These are phyloP conservation scores for Dendrophyllia cribrosa DNA, from an alignment of 64 coral and sea anemone species.

Conservation along the genomic window DNA sequence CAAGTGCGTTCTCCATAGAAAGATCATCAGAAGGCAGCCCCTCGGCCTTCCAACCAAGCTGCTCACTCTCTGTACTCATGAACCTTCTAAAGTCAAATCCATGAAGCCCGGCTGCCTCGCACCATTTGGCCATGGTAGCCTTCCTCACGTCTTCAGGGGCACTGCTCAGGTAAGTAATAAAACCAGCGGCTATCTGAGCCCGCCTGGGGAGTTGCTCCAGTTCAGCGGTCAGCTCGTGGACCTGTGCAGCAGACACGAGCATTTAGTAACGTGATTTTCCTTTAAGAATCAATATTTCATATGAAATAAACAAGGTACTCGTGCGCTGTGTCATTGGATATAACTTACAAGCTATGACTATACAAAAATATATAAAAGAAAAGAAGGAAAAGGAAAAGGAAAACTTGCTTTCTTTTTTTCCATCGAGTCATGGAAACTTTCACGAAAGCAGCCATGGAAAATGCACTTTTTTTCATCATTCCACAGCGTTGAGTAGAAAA, in stretches of 20 bases:
- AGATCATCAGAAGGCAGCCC: slow-evolving; percentile 96
- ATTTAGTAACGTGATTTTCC: too few species aligned
- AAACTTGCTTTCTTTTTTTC: too few species aligned
- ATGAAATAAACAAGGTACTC: too few species aligned
- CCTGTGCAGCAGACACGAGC: slow-evolving; percentile 39
- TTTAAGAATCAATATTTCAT: too few species aligned
- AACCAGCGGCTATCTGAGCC: slow-evolving; percentile 95
- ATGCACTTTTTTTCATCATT: too few species aligned
- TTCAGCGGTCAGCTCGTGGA: slow-evolving; percentile 94
- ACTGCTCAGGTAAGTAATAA: slow-evolving; percentile 94
- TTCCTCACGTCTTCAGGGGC: slow-evolving; percentile 95
- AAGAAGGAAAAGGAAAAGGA: too few species aligned
- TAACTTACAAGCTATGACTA: too few species aligned
- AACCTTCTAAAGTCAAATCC: slow-evolving; percentile 99
- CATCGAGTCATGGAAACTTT: too few species aligned
- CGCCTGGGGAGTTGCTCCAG: slow-evolving; percentile 92
- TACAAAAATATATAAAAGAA: too few species aligned
- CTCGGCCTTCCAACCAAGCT: slow-evolving; percentile 97
- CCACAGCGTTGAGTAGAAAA: too few species aligned
- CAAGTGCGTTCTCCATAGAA: slow-evolving; percentile 98
- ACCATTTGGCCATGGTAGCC: slow-evolving; percentile 83
- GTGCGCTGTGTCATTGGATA: too few species aligned
- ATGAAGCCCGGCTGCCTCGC: slow-evolving; percentile 85
- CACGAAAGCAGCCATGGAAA: too few species aligned
- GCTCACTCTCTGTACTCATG: slow-evolving; percentile 98